phyloP scores from a whole-genome alignment of 2,113 vertebrate genomes.

The Chionomys nivalis region DNA sequence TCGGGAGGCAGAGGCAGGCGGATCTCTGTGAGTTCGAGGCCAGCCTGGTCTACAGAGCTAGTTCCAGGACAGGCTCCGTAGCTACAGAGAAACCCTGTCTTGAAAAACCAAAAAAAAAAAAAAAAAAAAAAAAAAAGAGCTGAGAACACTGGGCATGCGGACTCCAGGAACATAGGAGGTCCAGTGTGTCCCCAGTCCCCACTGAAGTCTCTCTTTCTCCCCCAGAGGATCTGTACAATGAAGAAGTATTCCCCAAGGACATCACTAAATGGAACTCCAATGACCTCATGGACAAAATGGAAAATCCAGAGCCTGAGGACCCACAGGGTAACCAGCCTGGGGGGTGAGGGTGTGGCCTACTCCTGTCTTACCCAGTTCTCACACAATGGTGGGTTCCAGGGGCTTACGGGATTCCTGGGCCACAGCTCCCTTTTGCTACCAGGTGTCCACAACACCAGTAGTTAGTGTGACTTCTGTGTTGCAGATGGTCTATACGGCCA shows the following conservation, averaged over 20 bases:
- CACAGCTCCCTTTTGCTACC: background rate
- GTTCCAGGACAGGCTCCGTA: too few species aligned
- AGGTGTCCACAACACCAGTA: background rate
- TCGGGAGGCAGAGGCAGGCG: too few species aligned
- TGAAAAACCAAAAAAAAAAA: too few species aligned
- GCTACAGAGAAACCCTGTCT: too few species aligned
- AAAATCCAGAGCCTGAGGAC: slow-evolving; percentile 90
- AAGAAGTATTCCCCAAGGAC: slow-evolving; percentile 94
- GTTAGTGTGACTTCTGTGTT: slow-evolving; percentile 18
- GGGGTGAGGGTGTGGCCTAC: background rate
- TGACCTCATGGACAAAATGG: slow-evolving; percentile 97
- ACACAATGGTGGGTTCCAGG: background rate
- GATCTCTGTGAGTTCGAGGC: too few species aligned
- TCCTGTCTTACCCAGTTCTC: background rate
- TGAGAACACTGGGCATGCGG: fast-evolving
- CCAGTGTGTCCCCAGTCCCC: fast-evolving
- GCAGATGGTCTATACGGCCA: slow-evolving; percentile 58
- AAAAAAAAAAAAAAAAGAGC: too few species aligned
- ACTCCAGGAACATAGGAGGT: background rate
- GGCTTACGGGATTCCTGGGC: fast-evolving
- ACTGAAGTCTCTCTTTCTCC: background rate
- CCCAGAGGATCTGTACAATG: slow-evolving; percentile 93
- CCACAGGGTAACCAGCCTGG: slow-evolving; percentile 39
- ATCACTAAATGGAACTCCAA: slow-evolving; percentile 97
- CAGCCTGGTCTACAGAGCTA: too few species aligned